These are phyloP conservation scores for Podarcis muralis DNA, from an alignment of 2,113 vertebrate genomes.

Conservation along the genomic window DNA sequence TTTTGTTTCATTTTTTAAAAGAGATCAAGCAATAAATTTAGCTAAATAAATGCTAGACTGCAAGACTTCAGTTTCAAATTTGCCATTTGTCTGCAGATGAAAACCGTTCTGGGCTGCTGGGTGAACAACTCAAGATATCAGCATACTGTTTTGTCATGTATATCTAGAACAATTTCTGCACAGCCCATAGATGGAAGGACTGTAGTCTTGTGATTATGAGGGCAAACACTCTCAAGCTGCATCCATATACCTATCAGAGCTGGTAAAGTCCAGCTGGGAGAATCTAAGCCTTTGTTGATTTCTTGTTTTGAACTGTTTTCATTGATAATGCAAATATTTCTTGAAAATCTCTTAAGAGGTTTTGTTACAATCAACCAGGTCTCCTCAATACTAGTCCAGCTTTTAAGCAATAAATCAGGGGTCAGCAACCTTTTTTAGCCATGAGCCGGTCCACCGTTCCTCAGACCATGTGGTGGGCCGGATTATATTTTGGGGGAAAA, in stretches of 20 bases:
- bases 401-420: no score
- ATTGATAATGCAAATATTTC: no score
- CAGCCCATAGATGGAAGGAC: not conserved
- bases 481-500: no score
- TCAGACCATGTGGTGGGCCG: no score
- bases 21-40: no score
- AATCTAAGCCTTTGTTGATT: not conserved
- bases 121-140: not conserved
- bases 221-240: not conserved
- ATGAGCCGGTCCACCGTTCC: no score
- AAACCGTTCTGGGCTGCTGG: not conserved
- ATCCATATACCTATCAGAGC: not conserved
- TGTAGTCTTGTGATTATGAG: not conserved
- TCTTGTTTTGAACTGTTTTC: no score
- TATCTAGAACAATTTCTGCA: not conserved
- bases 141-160: not conserved
- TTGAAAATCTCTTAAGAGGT: no score
- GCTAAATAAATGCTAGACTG: not conserved
- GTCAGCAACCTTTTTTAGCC: no score
- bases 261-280: not conserved
- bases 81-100: not conserved
- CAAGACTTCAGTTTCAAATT: not conserved
- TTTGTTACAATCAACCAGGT: not conserved
- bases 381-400: not conserved
- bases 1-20: no score